Percentiles rank a stretch among this genome's conserved stretches.
These are phyloP conservation scores for Ctenodactylus gundi DNA, from an alignment of 2,113 vertebrate species.

Conservation along the genomic window DNA sequence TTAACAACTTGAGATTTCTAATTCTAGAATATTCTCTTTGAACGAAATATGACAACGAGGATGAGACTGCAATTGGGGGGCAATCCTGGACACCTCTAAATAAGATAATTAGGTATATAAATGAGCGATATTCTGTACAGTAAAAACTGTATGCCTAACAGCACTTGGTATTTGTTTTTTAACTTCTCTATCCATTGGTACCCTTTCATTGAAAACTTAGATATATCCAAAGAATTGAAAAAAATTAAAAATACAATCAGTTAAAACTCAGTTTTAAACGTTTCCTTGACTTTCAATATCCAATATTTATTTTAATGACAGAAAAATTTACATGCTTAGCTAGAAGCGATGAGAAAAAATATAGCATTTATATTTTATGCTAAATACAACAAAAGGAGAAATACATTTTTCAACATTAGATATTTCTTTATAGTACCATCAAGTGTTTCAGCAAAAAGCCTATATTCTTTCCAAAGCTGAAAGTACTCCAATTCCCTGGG, in stretches of 20 bases:
- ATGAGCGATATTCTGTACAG: not conserved
- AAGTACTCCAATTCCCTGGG: not conserved
- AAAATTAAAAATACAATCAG: not conserved
- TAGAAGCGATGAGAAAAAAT: constrained; percentile 29
- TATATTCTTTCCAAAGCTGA: not conserved
- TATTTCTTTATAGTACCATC: not conserved
- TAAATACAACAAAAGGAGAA: constrained; percentile 46
- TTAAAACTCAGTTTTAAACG: not conserved
- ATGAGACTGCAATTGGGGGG: not conserved
- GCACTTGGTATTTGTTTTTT: not conserved
- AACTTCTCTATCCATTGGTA: not conserved
- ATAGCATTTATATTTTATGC: not conserved
- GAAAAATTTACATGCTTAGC: not conserved
- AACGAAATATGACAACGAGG: constrained; percentile 19
- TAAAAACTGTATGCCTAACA: not conserved
- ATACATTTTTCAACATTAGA: not conserved
- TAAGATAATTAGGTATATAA: not conserved
- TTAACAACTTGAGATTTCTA: constrained; percentile 38
- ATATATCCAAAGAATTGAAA: not conserved
- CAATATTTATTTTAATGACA: constrained; percentile 17
- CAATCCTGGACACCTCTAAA: not conserved
- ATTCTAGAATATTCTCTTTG: constrained; percentile 33
- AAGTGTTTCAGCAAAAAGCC: constrained; percentile 20
- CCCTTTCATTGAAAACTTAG: not conserved
- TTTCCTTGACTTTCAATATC: not conserved